Percentiles rank a stretch among this genome's conserved stretches.
Evolutionary conservation across 2,888 invertebrate species (phyloP).

Genomic region (Pristionchus fissidentatus): DNA sequence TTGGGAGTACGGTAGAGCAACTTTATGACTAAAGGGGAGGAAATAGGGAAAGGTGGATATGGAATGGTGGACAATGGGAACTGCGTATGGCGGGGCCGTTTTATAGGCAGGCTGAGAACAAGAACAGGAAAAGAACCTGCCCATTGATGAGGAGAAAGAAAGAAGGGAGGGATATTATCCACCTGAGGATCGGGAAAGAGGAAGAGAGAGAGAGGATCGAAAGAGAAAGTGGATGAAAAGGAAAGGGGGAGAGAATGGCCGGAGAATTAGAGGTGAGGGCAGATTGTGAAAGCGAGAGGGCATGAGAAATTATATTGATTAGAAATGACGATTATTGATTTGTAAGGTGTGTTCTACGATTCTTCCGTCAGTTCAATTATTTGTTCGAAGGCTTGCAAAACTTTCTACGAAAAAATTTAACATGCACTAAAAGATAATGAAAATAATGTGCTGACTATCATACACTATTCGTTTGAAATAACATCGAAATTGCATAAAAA

Average conservation of each 20-base stretch:
- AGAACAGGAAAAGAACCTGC: conserved; percentile 47
- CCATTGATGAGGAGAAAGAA: conserved; percentile 28
- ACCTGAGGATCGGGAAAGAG: conserved; percentile 30
- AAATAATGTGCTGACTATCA: no score
- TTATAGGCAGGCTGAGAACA: conserved; percentile 41
- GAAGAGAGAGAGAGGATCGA: conserved; percentile 46
- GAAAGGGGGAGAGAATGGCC: conserved; percentile 43
- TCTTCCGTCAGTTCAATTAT: no score
- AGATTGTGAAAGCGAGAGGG: conserved; percentile 25
- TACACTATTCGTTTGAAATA: no score
- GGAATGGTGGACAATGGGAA: conserved; percentile 51
- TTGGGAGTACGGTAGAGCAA: not conserved
- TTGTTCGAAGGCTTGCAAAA: no score
- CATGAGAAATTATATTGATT: not conserved
- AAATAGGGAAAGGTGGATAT: not conserved
- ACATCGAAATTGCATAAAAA: no score
- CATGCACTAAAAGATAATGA: no score
- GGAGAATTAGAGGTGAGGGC: conserved; percentile 44
- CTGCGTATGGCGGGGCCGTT: conserved; percentile 50
- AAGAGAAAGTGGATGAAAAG: conserved; percentile 46
- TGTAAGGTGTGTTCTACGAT: no score
- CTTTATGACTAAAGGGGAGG: no score
- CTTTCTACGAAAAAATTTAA: no score
- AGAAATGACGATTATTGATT: no score
- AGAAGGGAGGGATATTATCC: conserved; percentile 46